Conservation (phyloP, 2,888 invertebrate species). For the Apamea epomidion region DNA sequence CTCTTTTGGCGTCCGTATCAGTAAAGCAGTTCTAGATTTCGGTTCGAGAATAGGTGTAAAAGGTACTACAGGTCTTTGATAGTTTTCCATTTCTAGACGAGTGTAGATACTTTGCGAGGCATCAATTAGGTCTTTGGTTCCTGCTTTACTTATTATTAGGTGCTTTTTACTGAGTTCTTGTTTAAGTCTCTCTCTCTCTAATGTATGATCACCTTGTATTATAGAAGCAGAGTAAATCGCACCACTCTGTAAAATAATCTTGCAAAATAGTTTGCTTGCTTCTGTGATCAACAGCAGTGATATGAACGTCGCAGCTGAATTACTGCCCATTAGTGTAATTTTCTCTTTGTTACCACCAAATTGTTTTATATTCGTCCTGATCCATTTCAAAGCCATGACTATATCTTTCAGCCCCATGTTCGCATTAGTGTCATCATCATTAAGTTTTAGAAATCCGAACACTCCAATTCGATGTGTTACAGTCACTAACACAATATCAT, state of each 20-base stretch:
- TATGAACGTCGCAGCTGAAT: constrained; percentile 83
- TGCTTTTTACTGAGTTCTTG: constrained; percentile 73
- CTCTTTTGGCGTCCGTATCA: constrained; percentile 71
- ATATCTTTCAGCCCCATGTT: constrained; percentile 89
- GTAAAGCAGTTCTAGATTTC: constrained; percentile 73
- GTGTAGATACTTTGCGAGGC: constrained; percentile 80
- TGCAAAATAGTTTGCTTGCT: constrained; percentile 80
- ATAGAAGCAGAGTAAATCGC: constrained; percentile 82
- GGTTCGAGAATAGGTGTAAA: constrained; percentile 82
- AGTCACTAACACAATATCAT: constrained; percentile 81
- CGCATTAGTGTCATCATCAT: constrained; percentile 77
- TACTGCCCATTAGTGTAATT: constrained; percentile 84
- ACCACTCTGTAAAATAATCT: constrained; percentile 87
- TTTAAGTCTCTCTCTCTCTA: constrained; percentile 76
- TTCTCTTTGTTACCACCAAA: constrained; percentile 83
- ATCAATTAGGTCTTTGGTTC: constrained; percentile 76
- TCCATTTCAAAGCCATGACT: constrained; percentile 85
- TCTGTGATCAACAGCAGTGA: constrained; percentile 81
- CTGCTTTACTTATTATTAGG: constrained; percentile 68
- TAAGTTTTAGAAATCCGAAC: constrained; percentile 84
- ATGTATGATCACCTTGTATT: constrained; percentile 74
- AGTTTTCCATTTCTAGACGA: constrained; percentile 77
- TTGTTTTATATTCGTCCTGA: constrained; percentile 78
- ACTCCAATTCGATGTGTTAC: constrained; percentile 84
- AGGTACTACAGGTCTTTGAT: constrained; percentile 82